These are phyloP conservation scores for Mellilla xanthometata DNA, from an alignment of 2,888 invertebrate species.

Conservation along the genomic window DNA sequence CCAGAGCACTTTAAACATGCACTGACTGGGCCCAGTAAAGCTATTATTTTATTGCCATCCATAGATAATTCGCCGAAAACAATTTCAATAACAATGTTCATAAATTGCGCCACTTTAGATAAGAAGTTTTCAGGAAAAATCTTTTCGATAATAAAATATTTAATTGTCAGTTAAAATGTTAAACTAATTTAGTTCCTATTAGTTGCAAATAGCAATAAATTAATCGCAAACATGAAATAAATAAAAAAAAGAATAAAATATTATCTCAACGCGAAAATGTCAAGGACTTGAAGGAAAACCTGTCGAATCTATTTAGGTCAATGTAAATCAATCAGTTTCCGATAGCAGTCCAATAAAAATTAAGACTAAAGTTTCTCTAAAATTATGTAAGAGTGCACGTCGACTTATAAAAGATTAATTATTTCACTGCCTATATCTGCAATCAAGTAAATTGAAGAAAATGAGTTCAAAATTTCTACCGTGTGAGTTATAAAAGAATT, in stretches of 20 bases:
- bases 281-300: constrained; percentile 34
- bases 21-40: neutral
- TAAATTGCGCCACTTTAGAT: constrained; percentile 23
- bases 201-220: no score
- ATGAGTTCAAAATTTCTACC: no score
- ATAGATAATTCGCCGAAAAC: constrained; percentile 8
- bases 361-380: neutral
- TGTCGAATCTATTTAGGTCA: constrained; percentile 33
- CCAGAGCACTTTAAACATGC: no score
- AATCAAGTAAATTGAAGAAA: no score
- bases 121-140: constrained; percentile 12
- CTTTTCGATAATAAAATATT: neutral
- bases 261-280: constrained; percentile 31
- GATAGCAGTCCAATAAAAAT: neutral
- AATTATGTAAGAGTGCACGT: neutral
- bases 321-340: constrained; percentile 23
- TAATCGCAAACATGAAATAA: neutral
- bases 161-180: neutral
- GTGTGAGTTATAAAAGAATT: no score
- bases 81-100: constrained; percentile 16
- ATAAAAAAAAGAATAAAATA: constrained; percentile 8
- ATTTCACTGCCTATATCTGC: no score
- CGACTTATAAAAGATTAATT: no score
- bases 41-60: constrained; percentile 4
- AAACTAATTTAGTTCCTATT: no score